These are phyloP conservation scores for Channa argus DNA, from an alignment of 2,113 vertebrate genomes.

Conservation along the genomic window DNA sequence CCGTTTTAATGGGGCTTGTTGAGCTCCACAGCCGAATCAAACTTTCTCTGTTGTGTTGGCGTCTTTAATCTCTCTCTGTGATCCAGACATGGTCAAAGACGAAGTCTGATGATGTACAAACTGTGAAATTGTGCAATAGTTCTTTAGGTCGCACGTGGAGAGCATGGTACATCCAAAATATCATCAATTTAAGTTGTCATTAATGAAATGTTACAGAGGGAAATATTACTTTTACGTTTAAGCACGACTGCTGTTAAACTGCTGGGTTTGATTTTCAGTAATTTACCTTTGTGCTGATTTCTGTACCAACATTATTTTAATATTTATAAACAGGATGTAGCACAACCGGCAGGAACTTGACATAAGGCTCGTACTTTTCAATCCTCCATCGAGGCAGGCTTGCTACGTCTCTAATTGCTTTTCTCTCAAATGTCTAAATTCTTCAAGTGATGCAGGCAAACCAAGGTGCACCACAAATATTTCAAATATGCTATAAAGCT, in stretches of 20 bases:
- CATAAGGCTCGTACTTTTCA: not conserved
- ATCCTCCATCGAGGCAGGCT: not conserved
- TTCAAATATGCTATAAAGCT: conserved; percentile 26
- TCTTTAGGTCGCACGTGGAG: too few species aligned
- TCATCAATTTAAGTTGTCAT: too few species aligned
- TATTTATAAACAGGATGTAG: not conserved
- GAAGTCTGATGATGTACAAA: too few species aligned
- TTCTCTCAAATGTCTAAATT: not conserved
- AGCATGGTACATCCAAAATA: too few species aligned
- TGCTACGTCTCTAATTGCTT: not conserved
- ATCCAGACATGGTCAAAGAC: too few species aligned
- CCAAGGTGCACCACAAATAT: conserved; percentile 36
- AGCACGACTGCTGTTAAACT: not conserved
- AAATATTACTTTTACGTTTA: too few species aligned
- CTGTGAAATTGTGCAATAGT: too few species aligned
- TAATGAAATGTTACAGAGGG: too few species aligned
- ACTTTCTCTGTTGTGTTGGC: too few species aligned
- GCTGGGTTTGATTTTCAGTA: not conserved
- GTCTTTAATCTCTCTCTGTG: too few species aligned
- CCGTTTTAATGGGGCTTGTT: too few species aligned
- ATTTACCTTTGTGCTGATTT: not conserved
- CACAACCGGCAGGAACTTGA: conserved; percentile 5
- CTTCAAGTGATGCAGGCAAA: not conserved
- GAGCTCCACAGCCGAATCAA: too few species aligned
- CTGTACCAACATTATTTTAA: not conserved